Evolutionary conservation across 2,113 vertebrate genomes (phyloP).

Genomic region (Scomber scombrus): DNA sequence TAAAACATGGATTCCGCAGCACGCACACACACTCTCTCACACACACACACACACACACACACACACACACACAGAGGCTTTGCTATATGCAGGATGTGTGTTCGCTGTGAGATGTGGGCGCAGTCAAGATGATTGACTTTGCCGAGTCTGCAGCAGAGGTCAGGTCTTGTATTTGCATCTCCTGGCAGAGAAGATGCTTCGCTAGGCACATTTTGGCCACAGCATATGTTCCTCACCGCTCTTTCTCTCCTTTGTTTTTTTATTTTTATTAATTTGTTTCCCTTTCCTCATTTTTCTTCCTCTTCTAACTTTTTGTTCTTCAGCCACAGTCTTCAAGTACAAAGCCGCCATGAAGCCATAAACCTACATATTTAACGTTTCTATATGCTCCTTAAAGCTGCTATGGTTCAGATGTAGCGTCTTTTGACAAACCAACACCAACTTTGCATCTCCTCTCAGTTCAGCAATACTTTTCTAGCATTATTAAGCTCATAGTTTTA

Average conservation of each 20-base stretch:
- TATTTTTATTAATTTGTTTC: slow-evolving; percentile 17
- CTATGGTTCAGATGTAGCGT: too few species aligned
- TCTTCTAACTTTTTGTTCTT: not conserved
- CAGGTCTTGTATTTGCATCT: slow-evolving; percentile 57
- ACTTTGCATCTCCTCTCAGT: too few species aligned
- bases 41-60: not conserved
- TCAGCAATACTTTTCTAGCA: too few species aligned
- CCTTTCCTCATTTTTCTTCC: slow-evolving; percentile 15
- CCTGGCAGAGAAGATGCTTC: slow-evolving; percentile 57
- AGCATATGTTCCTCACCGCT: slow-evolving; percentile 47
- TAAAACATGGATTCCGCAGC: not conserved
- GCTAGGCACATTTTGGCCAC: slow-evolving; percentile 30
- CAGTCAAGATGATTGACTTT: slow-evolving; percentile 63
- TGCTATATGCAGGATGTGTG: not conserved
- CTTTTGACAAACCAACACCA: too few species aligned
- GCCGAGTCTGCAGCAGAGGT: slow-evolving; percentile 64
- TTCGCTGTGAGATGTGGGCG: not conserved
- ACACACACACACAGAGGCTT: not conserved
- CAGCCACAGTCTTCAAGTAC: not conserved
- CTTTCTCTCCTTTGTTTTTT: slow-evolving; percentile 18
- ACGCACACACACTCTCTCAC: too few species aligned
- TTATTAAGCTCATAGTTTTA: too few species aligned
- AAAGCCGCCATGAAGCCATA: rapidly evolving
- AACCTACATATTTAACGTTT: not conserved
- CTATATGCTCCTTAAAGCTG: not conserved